A percentile compares a stretch with the other conserved stretches of the same genome.
Conservation (phyloP, 2,113 vertebrate genomes). For the Ceyx margarethae region DNA sequence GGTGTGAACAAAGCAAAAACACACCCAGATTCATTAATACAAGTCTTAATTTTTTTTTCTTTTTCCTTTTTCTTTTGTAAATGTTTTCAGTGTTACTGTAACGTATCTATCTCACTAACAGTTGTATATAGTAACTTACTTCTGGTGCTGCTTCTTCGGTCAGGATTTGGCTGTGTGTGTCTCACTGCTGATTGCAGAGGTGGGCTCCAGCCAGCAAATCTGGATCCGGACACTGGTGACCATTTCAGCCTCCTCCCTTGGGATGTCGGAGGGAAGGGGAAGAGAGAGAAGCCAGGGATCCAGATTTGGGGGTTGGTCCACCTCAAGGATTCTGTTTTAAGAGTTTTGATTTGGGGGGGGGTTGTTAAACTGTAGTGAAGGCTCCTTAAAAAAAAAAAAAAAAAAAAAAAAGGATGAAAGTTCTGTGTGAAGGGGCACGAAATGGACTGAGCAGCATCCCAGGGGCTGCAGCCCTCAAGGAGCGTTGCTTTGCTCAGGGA, state of each 20-base stretch:
- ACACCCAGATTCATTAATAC: slow-evolving; percentile 68
- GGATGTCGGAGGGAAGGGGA: neutral
- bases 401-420: neutral
- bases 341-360: slow-evolving; percentile 22
- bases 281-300: neutral
- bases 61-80: slow-evolving; percentile 61
- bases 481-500: neutral
- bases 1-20: slow-evolving; percentile 1
- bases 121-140: slow-evolving; percentile 84
- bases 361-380: slow-evolving; percentile 15
- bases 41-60: slow-evolving; percentile 71
- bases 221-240: neutral
- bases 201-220: neutral
- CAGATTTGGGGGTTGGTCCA: neutral
- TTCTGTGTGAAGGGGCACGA: neutral
- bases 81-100: slow-evolving; percentile 86
- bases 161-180: slow-evolving; percentile 65
- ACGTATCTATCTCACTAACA: slow-evolving; percentile 78
- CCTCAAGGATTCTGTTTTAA: slow-evolving; percentile 24
- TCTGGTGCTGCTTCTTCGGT: slow-evolving; percentile 75
- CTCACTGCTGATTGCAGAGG: slow-evolving; percentile 50
- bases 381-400: neutral
- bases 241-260: neutral
- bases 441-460: neutral
- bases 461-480: neutral